Conservation (phyloP, 2,113 vertebrate species). For the Crotophaga sulcirostris region DNA sequence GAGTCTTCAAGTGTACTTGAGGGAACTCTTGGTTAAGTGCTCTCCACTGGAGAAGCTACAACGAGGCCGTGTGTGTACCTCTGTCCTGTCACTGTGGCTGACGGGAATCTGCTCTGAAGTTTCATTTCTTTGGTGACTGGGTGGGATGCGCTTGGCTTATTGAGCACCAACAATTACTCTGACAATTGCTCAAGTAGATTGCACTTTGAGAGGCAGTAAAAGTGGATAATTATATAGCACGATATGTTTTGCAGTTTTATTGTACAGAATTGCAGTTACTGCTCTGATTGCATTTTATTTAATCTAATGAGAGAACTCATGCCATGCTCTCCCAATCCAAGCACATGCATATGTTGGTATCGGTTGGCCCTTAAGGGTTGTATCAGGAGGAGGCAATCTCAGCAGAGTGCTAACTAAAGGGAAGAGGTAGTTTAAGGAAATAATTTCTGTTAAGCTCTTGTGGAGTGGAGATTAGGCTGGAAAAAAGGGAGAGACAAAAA, state of each 20-base stretch:
- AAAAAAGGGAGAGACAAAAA: not conserved
- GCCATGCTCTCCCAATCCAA: not conserved
- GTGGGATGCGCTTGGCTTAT: not conserved
- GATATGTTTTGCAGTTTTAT: not conserved
- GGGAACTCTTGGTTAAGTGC: not conserved
- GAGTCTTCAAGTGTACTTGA: not conserved
- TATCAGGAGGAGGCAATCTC: not conserved
- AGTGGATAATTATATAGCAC: not conserved
- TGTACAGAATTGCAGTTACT: not conserved
- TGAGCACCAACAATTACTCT: not conserved
- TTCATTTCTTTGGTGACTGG: not conserved
- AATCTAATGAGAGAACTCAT: not conserved
- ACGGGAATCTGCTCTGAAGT: not conserved
- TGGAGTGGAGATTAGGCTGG: not conserved
- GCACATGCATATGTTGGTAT: rapidly evolving
- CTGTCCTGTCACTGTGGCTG: not conserved
- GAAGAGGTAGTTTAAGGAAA: not conserved
- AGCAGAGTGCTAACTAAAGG: not conserved
- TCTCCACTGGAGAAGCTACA: not conserved
- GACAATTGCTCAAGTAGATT: not conserved
- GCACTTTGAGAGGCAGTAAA: not conserved
- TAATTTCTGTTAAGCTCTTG: not conserved
- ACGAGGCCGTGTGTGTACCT: rapidly evolving
- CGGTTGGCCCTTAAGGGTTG: not conserved
- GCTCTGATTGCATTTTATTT: not conserved